These are phyloP conservation scores for Morpho achilles DNA, from an alignment of 2,888 invertebrate genomes.

Conservation along the genomic window DNA sequence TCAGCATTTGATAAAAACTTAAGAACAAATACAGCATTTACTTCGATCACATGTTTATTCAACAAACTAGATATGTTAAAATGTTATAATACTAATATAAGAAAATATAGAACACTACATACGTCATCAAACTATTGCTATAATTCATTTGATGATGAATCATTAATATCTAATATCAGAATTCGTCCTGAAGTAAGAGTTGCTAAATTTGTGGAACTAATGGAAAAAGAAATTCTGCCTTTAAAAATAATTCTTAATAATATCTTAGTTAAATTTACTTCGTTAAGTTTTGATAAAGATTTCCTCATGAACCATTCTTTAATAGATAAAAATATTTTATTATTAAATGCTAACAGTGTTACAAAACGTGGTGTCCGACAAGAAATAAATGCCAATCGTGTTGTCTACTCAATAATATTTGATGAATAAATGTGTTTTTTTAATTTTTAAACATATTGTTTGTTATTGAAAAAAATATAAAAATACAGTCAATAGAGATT, in stretches of 20 bases:
- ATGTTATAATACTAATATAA: neutral
- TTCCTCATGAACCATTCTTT: conserved; percentile 1
- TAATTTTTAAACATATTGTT: no score
- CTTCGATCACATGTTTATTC: neutral
- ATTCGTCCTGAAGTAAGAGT: conserved; percentile 47
- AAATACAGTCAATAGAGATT: no score
- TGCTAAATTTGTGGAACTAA: conserved; percentile 42
- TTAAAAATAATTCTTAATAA: conserved; percentile 51
- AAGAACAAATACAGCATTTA: neutral
- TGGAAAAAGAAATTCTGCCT: conserved; percentile 59
- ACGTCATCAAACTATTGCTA: neutral
- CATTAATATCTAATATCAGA: conserved; percentile 25
- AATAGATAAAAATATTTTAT: conserved; percentile 18
- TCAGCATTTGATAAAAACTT: neutral
- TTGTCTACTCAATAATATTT: conserved; percentile 62
- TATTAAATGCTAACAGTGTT: conserved; percentile 11
- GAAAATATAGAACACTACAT: neutral
- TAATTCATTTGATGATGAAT: conserved; percentile 3
- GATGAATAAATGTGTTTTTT: conserved; percentile 34
- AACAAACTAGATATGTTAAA: conserved; percentile 6
- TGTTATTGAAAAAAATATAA: neutral
- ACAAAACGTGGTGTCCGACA: conserved; percentile 16
- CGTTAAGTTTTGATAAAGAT: conserved; percentile 36
- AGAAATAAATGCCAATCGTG: conserved; percentile 52
- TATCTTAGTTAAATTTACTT: conserved; percentile 48